phyloP scores from a whole-genome alignment of 2,113 vertebrate genomes.

The Sprattus sprattus region DNA sequence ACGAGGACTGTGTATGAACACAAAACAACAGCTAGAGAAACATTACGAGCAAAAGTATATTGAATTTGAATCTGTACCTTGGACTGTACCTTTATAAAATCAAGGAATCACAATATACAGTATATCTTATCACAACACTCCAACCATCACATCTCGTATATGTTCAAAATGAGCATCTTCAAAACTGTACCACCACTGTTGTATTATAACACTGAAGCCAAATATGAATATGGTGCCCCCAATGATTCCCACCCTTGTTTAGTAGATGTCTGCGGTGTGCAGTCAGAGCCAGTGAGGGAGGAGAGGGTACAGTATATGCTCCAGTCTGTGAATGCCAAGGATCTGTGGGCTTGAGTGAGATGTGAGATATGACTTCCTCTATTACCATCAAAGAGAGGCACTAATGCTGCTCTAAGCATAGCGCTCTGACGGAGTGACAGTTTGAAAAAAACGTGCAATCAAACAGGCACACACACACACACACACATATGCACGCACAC shows the following conservation, averaged over 20 bases:
- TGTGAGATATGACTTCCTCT: background rate
- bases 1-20: background rate
- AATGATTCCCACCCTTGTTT: too few relatives aligned
- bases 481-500: background rate
- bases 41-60: background rate
- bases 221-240: too few relatives aligned
- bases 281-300: background rate
- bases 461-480: background rate
- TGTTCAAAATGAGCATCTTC: background rate
- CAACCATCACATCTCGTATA: background rate
- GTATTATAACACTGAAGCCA: too few relatives aligned
- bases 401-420: background rate
- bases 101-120: background rate
- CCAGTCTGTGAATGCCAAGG: background rate
- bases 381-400: conserved; percentile 3
- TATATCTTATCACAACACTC: background rate
- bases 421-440: background rate
- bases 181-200: background rate
- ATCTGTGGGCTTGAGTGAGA: background rate
- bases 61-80: too few relatives aligned
- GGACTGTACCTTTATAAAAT: background rate
- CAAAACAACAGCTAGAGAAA: background rate
- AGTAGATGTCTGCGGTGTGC: background rate
- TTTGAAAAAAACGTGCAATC: background rate
- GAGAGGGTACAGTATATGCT: background rate